Conservation (phyloP, 2,888 invertebrate species). For the Agonum fuliginosum region DNA sequence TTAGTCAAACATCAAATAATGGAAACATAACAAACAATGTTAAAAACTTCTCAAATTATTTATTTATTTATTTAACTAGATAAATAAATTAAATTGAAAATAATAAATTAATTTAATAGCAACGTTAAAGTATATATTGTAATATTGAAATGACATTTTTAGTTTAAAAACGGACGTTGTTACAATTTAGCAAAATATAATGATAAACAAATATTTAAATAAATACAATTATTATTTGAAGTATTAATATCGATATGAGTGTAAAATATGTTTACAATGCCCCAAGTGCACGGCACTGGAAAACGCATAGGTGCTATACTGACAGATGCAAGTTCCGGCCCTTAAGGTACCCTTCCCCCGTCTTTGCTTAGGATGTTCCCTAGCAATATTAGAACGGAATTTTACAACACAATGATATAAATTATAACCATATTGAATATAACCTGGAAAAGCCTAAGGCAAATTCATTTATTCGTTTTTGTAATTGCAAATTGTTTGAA, state of each 20-base stretch:
- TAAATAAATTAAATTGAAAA: constrained; percentile 39
- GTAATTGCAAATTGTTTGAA: constrained; percentile 30
- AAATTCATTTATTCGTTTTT: constrained; percentile 33
- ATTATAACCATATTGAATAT: constrained; percentile 7
- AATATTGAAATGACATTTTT: constrained; percentile 23
- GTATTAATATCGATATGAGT: constrained; percentile 5
- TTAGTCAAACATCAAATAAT: not conserved
- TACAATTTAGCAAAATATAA: constrained; percentile 41
- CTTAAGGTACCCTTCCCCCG: constrained; percentile 66
- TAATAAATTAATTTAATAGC: constrained; percentile 43
- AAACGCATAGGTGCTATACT: constrained; percentile 66
- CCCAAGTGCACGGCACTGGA: not conserved
- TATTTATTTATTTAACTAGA: constrained; percentile 1
- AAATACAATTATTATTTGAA: constrained; percentile 23
- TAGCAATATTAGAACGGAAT: not conserved
- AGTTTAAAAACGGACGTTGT: constrained; percentile 36
- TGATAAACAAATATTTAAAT: constrained; percentile 46
- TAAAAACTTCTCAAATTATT: constrained; percentile 19
- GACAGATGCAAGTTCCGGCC: constrained; percentile 69
- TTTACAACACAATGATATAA: constrained; percentile 4
- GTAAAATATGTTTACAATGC: too few species aligned
- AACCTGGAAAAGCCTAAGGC: constrained; percentile 8
- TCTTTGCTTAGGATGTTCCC: constrained; percentile 52
- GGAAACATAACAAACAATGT: not conserved
- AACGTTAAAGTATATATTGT: constrained; percentile 29